These are phyloP conservation scores for Stomorhina lunata DNA, from an alignment of 2,888 invertebrate species.

Conservation along the genomic window DNA sequence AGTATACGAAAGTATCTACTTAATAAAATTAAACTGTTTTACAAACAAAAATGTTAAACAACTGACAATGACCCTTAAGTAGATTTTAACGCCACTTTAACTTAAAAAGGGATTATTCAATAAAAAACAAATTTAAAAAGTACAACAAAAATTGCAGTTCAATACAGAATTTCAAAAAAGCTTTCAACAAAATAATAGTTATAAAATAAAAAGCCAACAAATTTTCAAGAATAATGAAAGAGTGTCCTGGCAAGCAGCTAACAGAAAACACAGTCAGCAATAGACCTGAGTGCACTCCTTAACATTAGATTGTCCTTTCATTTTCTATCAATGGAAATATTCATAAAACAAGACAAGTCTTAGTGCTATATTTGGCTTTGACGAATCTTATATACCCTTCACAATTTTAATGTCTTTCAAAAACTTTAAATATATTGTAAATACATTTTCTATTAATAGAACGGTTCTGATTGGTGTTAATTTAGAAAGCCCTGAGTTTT, in stretches of 20 bases:
- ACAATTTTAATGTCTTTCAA: no score
- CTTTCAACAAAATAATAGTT: background rate
- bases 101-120: background rate
- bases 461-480: no score
- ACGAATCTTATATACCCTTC: no score
- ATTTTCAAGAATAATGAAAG: background rate
- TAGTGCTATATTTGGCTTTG: no score
- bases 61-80: conserved; percentile 5
- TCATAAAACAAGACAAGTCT: background rate
- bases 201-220: background rate
- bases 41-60: no score
- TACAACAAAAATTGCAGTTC: background rate
- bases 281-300: background rate
- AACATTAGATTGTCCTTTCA: conserved; percentile 8
- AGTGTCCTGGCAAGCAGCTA: background rate
- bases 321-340: background rate
- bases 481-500: no score
- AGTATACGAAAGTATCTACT: no score
- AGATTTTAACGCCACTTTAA: conserved; percentile 6
- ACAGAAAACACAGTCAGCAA: background rate
- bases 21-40: no score
- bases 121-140: background rate
- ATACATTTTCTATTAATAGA: no score
- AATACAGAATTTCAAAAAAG: conserved; percentile 9
- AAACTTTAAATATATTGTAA: no score